A percentile compares a stretch with the other conserved stretches of the same genome.
Evolutionary conservation across 1,140 invertebrate species (phyloP).

Genomic region (Hirudo medicinalis): DNA sequence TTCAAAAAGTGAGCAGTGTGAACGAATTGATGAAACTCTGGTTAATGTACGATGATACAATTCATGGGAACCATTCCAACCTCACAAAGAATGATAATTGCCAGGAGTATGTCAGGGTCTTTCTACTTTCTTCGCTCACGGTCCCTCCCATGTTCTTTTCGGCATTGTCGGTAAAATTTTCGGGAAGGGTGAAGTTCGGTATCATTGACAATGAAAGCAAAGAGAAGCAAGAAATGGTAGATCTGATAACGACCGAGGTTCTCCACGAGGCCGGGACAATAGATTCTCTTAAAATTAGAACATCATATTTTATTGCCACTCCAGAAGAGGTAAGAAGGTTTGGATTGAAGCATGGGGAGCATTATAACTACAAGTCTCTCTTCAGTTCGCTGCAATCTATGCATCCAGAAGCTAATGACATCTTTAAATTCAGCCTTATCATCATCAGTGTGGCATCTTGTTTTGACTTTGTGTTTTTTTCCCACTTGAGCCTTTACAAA

Average conservation of each 20-base stretch:
- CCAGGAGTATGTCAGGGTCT: constrained; percentile 32
- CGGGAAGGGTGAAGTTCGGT: constrained; percentile 45
- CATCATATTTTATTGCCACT: constrained; percentile 41
- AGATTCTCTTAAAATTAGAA: constrained; percentile 21
- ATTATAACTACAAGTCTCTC: constrained; percentile 41
- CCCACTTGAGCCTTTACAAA: constrained; percentile 33
- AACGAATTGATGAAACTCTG: constrained; percentile 14
- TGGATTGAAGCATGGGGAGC: constrained; percentile 39
- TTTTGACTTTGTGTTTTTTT: constrained; percentile 41
- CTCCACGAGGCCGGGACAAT: too few species aligned
- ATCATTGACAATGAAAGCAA: constrained; percentile 31
- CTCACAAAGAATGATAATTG: constrained; percentile 15
- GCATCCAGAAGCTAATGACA: constrained; percentile 46
- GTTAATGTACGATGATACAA: constrained; percentile 10
- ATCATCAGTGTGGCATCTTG: constrained; percentile 41
- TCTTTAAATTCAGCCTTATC: constrained; percentile 43
- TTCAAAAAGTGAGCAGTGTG: constrained; percentile 32
- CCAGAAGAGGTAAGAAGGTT: constrained; percentile 41
- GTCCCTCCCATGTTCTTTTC: constrained; percentile 45
- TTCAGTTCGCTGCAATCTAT: constrained; percentile 42
- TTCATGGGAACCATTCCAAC: constrained; percentile 1
- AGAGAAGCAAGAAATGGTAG: constrained; percentile 27
- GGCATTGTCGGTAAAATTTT: constrained; percentile 46
- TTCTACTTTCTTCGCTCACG: constrained; percentile 40
- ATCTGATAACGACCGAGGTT: constrained; percentile 21